Evolutionary conservation across 2,113 vertebrate species (phyloP).

Genomic region (Charina bottae): DNA sequence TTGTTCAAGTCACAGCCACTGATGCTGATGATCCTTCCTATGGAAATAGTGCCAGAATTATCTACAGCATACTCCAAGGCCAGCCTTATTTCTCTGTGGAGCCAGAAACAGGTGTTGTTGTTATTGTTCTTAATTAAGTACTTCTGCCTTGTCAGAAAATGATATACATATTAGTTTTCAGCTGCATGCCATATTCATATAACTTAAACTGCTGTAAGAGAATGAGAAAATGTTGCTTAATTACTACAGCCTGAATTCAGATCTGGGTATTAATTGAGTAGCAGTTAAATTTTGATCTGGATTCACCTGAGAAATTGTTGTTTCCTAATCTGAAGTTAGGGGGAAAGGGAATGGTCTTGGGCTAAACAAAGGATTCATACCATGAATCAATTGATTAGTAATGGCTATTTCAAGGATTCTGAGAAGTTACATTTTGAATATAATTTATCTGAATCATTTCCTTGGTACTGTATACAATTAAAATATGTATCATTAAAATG

Average conservation of each 20-base stretch:
- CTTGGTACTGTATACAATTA: not conserved
- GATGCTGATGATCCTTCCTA: slow-evolving; percentile 84
- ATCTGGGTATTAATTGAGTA: not conserved
- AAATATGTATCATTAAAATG: not conserved
- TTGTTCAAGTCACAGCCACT: slow-evolving; percentile 83
- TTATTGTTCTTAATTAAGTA: not conserved
- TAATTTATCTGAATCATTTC: not conserved
- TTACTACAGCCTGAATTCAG: not conserved
- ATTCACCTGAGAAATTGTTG: not conserved
- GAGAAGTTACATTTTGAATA: not conserved
- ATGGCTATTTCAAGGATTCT: not conserved
- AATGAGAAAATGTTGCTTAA: not conserved
- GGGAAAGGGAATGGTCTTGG: not conserved
- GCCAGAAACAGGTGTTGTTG: slow-evolving; percentile 79
- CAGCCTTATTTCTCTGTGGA: slow-evolving; percentile 86
- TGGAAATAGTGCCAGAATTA: slow-evolving; percentile 83
- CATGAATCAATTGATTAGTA: not conserved
- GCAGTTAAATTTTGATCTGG: not conserved
- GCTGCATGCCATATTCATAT: rapidly evolving
- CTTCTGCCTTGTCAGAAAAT: not conserved
- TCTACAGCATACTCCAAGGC: slow-evolving; percentile 85
- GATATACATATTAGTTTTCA: not conserved
- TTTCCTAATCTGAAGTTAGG: not conserved
- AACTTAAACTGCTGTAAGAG: not conserved
- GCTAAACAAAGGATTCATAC: not conserved